Evolutionary conservation across 2,888 invertebrate genomes (phyloP), one percentile per base, ranked within the genome.

Genomic region (Ectemnius lituratus): DNA sequence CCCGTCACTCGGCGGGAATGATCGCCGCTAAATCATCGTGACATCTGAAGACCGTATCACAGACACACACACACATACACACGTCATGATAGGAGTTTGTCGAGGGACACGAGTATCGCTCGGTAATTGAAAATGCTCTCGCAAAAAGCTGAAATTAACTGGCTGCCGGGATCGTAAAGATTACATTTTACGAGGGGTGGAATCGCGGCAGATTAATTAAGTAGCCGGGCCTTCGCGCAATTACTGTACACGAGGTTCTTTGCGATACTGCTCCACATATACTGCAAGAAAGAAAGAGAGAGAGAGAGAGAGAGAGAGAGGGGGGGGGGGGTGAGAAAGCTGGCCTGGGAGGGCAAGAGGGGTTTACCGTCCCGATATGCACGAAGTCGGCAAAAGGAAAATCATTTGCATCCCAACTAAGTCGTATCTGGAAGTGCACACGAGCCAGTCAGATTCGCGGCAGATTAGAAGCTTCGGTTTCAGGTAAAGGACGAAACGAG

Each of bases 381-480:
- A 37, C 37, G 6, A 37, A 37, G 16, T 27, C 14, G 28, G 52
- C 16, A 56, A 16, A 61, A 46, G 45, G 27, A 45, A 2, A 56
- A 57, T 73, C 68, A 64, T 81, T 81, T 81, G 78, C 78, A 73
- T 78, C 46, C 64, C 59, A 56, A 73, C 68, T 71, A 76, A 78
- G 59, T 61, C 68, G 63, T 46, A 61, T 20, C 3, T 58, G 11
- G 37, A 57, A 57, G 28, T 56, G 58, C 64, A 57, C 57, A 11
- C 8, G 37, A 11, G 37, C 61, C 28, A 70, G 56, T 68, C 61
- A 73, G 63, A 74, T 81, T 60, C 68, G 47, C 37, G 64, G 65
- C 45, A 63, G 75, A 82, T 82, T 71, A 74, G 74, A 65, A 37
- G 57, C 64, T 80, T 81, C 83, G 83, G 82, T 82, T 81, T 65